A percentile compares a stretch with the other conserved stretches of the same genome.
phyloP scores from a whole-genome alignment of 64 coral and sea anemone genomes.

The Montipora efflorescens region DNA sequence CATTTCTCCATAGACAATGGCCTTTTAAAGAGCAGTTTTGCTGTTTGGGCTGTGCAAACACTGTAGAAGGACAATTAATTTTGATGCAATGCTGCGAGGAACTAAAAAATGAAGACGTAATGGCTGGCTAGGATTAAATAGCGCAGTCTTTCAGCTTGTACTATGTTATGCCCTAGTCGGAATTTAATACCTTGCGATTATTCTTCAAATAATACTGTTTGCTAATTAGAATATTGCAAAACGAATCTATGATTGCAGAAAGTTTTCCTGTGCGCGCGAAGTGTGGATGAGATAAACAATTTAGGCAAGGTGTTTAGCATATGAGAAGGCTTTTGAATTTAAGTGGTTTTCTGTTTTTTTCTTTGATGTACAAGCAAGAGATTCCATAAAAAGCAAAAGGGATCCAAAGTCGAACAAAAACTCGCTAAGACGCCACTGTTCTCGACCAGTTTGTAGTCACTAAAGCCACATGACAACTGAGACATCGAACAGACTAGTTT shows the following conservation, averaged over 20 bases:
- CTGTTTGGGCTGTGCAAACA: conserved; percentile 41
- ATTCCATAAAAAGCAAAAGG: conserved; percentile 21
- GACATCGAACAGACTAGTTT: background rate
- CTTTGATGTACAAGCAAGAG: background rate
- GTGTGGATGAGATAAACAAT: too few relatives aligned
- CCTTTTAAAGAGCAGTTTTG: conserved; percentile 50
- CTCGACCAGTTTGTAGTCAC: background rate
- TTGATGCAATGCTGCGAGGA: background rate
- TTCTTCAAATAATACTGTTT: background rate
- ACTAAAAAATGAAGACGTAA: background rate
- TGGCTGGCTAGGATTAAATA: conserved; percentile 3
- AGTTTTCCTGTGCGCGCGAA: background rate
- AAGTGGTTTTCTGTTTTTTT: conserved; percentile 10
- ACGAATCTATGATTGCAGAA: conserved; percentile 4
- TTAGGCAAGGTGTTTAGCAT: conserved; percentile 28
- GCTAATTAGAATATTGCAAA: conserved; percentile 11
- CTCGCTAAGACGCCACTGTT: background rate
- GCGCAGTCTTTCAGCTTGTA: background rate
- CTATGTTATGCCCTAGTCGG: background rate
- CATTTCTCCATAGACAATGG: conserved; percentile 43
- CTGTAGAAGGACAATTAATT: background rate
- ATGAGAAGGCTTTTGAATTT: conserved; percentile 18
- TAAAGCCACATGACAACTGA: background rate
- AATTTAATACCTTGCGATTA: conserved; percentile 1
- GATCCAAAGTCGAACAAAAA: conserved; percentile 2